Conservation (phyloP, 2,113 vertebrate genomes). For the Apteryx owenii region DNA sequence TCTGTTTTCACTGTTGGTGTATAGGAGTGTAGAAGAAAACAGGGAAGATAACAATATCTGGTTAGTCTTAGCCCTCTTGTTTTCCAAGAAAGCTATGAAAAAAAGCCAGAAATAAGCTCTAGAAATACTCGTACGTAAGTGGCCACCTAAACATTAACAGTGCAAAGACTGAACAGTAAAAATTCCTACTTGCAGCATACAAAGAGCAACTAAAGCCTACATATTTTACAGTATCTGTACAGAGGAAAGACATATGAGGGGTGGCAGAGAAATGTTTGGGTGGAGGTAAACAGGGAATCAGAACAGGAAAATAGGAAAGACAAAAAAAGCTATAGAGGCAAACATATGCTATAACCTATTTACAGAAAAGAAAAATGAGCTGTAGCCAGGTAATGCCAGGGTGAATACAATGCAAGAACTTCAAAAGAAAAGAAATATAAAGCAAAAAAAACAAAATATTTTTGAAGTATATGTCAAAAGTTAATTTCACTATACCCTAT, state of each 20-base stretch:
- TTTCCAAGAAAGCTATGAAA: conserved; percentile 9
- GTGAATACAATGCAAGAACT: background rate
- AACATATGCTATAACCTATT: background rate
- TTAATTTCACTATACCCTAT: background rate
- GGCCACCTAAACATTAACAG: background rate
- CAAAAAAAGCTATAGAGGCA: background rate
- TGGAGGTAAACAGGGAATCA: background rate
- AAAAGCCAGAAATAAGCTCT: background rate
- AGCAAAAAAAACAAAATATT: background rate
- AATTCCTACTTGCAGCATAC: background rate
- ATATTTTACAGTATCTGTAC: background rate
- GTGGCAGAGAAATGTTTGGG: background rate
- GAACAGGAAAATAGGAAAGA: background rate
- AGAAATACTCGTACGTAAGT: background rate
- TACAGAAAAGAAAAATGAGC: background rate
- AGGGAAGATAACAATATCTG: background rate
- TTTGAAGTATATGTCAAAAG: background rate
- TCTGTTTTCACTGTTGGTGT: background rate
- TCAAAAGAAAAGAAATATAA: background rate
- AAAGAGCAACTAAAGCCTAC: background rate
- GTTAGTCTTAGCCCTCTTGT: background rate
- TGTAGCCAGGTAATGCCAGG: background rate
- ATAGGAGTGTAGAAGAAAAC: background rate
- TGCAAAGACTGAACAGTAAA: background rate
- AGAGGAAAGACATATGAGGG: background rate